Evolutionary conservation across 2,113 vertebrate species (phyloP).

Genomic region (Perca schrenkii): DNA sequence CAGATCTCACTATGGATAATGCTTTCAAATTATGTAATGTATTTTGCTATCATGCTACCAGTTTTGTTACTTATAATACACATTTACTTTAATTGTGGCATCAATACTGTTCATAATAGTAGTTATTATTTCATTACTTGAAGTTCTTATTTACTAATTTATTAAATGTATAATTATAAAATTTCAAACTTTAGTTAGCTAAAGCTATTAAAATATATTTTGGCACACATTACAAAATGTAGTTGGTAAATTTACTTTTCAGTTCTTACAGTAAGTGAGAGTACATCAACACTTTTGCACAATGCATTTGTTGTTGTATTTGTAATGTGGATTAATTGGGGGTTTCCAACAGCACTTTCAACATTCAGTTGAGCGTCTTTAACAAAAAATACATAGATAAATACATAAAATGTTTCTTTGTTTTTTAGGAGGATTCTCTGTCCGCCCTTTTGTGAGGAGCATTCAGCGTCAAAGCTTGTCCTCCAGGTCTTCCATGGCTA

Average conservation of each 20-base stretch:
- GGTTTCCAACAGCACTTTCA: no score
- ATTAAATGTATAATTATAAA: no score
- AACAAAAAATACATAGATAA: not conserved
- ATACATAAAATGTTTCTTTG: conserved; percentile 3
- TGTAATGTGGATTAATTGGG: not conserved
- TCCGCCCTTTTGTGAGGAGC: conserved; percentile 95
- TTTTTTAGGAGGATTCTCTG: conserved; percentile 93
- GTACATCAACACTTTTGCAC: no score
- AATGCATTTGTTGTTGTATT: not conserved
- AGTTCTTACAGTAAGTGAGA: no score
- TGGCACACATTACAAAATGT: no score
- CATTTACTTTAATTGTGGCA: not conserved
- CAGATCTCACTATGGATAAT: not conserved
- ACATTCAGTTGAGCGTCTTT: not conserved
- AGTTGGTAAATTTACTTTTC: no score
- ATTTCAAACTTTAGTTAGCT: no score
- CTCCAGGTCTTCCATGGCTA: conserved; percentile 93
- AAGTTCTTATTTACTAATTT: no score
- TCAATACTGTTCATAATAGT: no score
- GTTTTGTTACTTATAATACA: no score
- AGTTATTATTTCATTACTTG: no score
- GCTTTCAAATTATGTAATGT: not conserved
- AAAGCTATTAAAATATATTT: no score
- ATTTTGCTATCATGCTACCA: not conserved
- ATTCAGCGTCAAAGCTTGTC: conserved; percentile 96